Evolutionary conservation across 2,113 vertebrate genomes (phyloP).

Genomic region (Tinamus guttatus): DNA sequence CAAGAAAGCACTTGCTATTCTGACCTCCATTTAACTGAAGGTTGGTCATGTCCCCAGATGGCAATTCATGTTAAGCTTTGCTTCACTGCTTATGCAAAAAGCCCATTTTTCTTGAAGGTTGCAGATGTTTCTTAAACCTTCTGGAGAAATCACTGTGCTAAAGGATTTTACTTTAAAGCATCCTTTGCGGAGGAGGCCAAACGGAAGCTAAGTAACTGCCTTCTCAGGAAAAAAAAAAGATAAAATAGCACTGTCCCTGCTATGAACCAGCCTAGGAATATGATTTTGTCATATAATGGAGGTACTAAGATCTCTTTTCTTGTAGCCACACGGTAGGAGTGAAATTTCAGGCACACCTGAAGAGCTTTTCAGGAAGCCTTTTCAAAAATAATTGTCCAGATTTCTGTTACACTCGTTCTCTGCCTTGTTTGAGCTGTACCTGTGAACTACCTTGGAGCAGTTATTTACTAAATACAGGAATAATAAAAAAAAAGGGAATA

Average conservation of each 20-base stretch:
- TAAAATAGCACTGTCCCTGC: not conserved
- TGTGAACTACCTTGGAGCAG: not conserved
- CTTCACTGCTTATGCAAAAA: slow-evolving; percentile 42
- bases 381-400: not conserved
- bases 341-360: not conserved
- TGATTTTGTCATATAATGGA: not conserved
- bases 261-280: not conserved
- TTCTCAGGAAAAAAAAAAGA: slow-evolving; percentile 11
- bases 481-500: not conserved
- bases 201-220: not conserved
- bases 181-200: not conserved
- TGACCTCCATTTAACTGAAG: slow-evolving; percentile 46
- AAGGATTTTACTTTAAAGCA: slow-evolving; percentile 33
- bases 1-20: slow-evolving; percentile 23
- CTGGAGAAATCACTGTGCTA: not conserved
- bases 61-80: slow-evolving; percentile 25
- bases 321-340: not conserved
- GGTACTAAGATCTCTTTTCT: not conserved
- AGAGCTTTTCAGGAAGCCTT: not conserved
- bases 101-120: slow-evolving; percentile 28
- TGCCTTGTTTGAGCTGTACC: not conserved
- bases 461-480: not conserved
- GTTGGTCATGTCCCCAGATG: slow-evolving; percentile 26
- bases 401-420: not conserved
- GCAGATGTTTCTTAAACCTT: slow-evolving; percentile 21